Percentiles rank a stretch among this genome's conserved stretches.
Evolutionary conservation across 2,797 vertebrate species (phyloP).

Genomic region (Cyprinella venusta): DNA sequence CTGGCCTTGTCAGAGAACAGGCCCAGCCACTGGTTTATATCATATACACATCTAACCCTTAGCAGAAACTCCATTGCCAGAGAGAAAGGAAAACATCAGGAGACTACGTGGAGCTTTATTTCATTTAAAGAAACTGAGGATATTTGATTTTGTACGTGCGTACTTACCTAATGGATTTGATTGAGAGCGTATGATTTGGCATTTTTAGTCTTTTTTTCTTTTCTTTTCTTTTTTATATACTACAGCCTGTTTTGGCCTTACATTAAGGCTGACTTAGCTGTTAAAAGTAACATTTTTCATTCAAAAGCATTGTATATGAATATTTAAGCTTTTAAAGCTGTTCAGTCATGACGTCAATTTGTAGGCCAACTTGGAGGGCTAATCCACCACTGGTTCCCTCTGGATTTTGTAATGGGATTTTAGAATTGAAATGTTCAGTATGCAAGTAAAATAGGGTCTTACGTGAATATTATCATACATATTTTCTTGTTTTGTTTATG

Average conservation of each 20-base stretch:
- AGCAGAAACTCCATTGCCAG: conserved; percentile 37
- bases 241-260: conserved; percentile 5
- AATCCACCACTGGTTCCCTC: not conserved
- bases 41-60: conserved; percentile 60
- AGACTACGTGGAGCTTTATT: conserved; percentile 35
- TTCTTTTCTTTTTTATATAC: not conserved
- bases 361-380: not conserved
- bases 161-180: conserved; percentile 17
- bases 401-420: not conserved
- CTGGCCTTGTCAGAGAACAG: conserved; percentile 61
- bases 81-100: conserved; percentile 51
- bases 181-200: not conserved
- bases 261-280: not conserved
- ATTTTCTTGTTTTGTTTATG: not conserved
- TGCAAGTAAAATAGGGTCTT: not conserved
- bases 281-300: not conserved
- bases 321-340: not conserved
- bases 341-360: not conserved
- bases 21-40: conserved; percentile 59
- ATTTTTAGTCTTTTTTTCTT: not conserved
- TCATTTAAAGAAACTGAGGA: conserved; percentile 19
- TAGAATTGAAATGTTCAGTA: not conserved
- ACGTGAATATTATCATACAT: too few relatives aligned
- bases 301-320: conserved; percentile 10
- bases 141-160: conserved; percentile 19